phyloP scores from a whole-genome alignment of 2,113 vertebrate species.

The Mobula birostris region DNA sequence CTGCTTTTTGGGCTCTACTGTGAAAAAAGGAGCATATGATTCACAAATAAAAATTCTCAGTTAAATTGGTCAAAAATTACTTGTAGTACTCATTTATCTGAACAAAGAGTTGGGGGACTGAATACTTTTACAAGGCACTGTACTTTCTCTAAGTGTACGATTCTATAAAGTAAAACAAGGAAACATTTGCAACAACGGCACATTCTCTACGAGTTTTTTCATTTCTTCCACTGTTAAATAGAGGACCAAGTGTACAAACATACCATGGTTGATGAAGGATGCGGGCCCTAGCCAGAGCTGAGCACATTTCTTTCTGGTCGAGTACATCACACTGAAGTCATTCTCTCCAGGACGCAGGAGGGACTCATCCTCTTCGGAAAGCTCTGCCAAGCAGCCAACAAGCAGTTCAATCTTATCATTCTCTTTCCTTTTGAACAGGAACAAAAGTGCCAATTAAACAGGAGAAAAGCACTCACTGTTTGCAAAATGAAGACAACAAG shows the following conservation, averaged over 20 bases:
- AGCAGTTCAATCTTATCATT: constrained; percentile 74
- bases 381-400: constrained; percentile 79
- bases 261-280: constrained; percentile 89
- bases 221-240: background rate
- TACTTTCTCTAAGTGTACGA: background rate
- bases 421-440: constrained; percentile 58
- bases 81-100: no score
- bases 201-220: background rate
- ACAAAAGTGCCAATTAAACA: background rate
- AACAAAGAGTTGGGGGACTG: no score
- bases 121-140: background rate
- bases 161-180: background rate
- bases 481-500: background rate
- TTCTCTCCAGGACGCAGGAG: constrained; percentile 77
- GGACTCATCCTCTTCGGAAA: constrained; percentile 68
- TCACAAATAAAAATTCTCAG: no score
- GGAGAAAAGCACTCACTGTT: background rate
- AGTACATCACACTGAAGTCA: constrained; percentile 92
- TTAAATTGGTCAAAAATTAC: no score
- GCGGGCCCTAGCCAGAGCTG: constrained; percentile 86
- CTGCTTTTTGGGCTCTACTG: no score
- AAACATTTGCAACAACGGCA: background rate
- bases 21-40: no score
- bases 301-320: constrained; percentile 77
- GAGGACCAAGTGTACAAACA: background rate